These are phyloP conservation scores for Cataglyphis livida DNA, from an alignment of 2,888 invertebrate species.

Conservation along the genomic window DNA sequence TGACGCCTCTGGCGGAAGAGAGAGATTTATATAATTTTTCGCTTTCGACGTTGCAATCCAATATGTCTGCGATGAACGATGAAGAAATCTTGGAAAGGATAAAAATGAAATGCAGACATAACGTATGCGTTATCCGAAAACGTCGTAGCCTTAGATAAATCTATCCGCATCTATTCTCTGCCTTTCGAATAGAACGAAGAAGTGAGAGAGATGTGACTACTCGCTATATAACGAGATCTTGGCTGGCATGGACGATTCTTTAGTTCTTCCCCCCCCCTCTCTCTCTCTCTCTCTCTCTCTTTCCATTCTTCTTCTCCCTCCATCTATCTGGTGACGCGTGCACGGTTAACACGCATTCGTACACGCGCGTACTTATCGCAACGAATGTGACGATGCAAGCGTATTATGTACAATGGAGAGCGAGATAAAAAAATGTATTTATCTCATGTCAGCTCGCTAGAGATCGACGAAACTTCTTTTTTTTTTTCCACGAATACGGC, in stretches of 20 bases:
- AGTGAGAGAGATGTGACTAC: background rate
- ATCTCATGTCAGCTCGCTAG: constrained; percentile 65
- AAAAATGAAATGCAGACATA: background rate
- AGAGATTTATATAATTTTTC: background rate
- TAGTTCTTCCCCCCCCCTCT: background rate
- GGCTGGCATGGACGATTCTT: constrained; percentile 13
- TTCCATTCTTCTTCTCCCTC: background rate
- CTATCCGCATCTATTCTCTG: background rate
- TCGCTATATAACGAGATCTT: constrained; percentile 9
- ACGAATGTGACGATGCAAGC: constrained; percentile 67
- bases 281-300: background rate
- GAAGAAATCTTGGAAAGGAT: background rate
- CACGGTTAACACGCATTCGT: constrained; percentile 62
- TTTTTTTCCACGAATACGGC: background rate
- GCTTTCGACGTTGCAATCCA: background rate
- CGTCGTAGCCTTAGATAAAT: background rate
- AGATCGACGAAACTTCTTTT: constrained; percentile 46
- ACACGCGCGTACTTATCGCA: constrained; percentile 65
- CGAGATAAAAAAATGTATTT: constrained; percentile 68
- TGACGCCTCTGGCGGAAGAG: too few species aligned
- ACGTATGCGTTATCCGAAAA: background rate
- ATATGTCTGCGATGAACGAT: background rate
- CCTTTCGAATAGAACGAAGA: background rate
- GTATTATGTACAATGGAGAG: constrained; percentile 53
- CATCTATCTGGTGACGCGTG: constrained; percentile 36